phyloP scores from a whole-genome alignment of 2,797 vertebrate genomes.

The Bovichtus variegatus region DNA sequence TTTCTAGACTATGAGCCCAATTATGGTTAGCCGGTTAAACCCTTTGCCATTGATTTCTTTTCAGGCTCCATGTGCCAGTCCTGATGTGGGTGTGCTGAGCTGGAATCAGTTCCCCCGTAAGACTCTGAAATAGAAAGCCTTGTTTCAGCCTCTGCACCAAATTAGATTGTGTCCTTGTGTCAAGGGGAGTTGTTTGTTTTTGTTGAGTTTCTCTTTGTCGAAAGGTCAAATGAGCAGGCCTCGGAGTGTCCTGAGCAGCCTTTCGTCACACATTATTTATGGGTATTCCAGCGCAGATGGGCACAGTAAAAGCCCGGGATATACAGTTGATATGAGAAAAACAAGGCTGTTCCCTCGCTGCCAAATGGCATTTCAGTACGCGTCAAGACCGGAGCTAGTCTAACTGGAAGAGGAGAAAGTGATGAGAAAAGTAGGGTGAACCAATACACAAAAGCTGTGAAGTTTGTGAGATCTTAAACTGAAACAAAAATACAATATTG shows the following conservation, averaged over 20 bases:
- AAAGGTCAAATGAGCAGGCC: slow-evolving; percentile 73
- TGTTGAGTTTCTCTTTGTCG: slow-evolving; percentile 69
- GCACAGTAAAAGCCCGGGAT: slow-evolving; percentile 35
- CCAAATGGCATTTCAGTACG: slow-evolving; percentile 47
- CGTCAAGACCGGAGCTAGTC: slow-evolving; percentile 42
- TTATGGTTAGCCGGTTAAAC: slow-evolving; percentile 75
- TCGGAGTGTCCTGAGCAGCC: slow-evolving; percentile 58
- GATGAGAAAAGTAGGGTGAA: slow-evolving; percentile 1
- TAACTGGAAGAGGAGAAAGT: slow-evolving; percentile 1
- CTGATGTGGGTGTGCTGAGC: slow-evolving; percentile 63
- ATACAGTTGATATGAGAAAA: slow-evolving; percentile 46
- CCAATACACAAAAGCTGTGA: background rate
- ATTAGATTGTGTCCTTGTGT: slow-evolving; percentile 81
- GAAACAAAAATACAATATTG: slow-evolving; percentile 43
- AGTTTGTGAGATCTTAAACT: slow-evolving; percentile 31
- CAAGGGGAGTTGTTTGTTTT: slow-evolving; percentile 79
- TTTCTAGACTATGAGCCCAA: slow-evolving; percentile 65
- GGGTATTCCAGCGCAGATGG: slow-evolving; percentile 54
- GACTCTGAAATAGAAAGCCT: slow-evolving; percentile 72
- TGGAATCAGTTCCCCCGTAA: slow-evolving; percentile 66
- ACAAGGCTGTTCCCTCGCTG: slow-evolving; percentile 41
- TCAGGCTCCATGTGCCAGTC: slow-evolving; percentile 54
- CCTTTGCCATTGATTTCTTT: slow-evolving; percentile 75
- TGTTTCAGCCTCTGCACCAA: slow-evolving; percentile 70
- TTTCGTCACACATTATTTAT: slow-evolving; percentile 78